phyloP scores from a whole-genome alignment of 2,888 invertebrate species.

The Punctoribates punctum region DNA sequence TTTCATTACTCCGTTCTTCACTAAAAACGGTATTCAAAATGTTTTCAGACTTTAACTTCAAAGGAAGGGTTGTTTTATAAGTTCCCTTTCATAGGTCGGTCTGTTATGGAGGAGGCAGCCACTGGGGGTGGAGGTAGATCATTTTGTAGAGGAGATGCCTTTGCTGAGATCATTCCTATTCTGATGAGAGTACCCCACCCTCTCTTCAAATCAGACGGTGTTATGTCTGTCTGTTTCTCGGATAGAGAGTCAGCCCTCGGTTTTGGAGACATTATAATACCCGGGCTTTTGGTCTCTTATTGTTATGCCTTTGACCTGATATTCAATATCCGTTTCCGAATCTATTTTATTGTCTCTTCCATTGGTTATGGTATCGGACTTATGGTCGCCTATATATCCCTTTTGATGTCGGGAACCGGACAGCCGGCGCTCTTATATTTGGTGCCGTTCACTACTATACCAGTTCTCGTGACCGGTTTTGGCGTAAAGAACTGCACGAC shows the following conservation, averaged over 20 bases:
- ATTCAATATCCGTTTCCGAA: slow-evolving; percentile 46
- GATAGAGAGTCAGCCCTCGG: slow-evolving; percentile 56
- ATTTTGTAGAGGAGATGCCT: background rate
- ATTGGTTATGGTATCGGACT: slow-evolving; percentile 57
- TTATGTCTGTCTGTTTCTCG: slow-evolving; percentile 51
- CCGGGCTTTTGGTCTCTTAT: slow-evolving; percentile 59
- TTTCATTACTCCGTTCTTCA: slow-evolving; percentile 60
- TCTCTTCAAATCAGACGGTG: slow-evolving; percentile 48
- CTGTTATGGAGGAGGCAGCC: too few relatives aligned
- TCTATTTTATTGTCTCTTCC: slow-evolving; percentile 38
- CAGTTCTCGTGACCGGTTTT: slow-evolving; percentile 44
- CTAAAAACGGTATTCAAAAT: slow-evolving; percentile 50
- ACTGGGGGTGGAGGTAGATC: too few relatives aligned
- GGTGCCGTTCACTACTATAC: slow-evolving; percentile 55
- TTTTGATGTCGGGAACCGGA: slow-evolving; percentile 57
- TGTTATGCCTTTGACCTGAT: slow-evolving; percentile 57
- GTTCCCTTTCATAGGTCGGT: too few relatives aligned
- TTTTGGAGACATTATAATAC: slow-evolving; percentile 60
- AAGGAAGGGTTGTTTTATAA: too few relatives aligned
- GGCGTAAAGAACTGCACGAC: slow-evolving; percentile 44
- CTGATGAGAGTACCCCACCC: slow-evolving; percentile 57
- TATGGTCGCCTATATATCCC: slow-evolving; percentile 55
- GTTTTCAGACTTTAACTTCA: too few relatives aligned
- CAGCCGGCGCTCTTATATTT: slow-evolving; percentile 61
- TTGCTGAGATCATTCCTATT: slow-evolving; percentile 56